These are phyloP conservation scores for Hipposideros larvatus DNA, from an alignment of 2,797 vertebrate species.

Conservation along the genomic window DNA sequence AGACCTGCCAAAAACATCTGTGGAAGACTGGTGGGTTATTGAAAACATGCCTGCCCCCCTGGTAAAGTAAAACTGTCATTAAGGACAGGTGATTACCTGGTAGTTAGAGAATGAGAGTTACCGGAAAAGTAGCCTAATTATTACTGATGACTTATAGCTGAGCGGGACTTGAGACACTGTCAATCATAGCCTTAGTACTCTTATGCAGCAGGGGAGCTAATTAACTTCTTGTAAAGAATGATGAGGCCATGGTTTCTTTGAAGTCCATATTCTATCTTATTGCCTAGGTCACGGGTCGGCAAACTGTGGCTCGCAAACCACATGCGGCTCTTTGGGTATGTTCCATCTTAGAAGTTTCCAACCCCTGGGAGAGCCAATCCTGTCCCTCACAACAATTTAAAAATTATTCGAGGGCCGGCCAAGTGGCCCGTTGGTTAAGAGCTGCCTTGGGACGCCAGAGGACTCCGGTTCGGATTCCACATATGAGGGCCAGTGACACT, in stretches of 20 bases:
- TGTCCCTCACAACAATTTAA: too few species aligned
- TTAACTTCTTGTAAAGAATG: conserved; percentile 64
- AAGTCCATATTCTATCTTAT: conserved; percentile 58
- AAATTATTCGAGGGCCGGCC: too few species aligned
- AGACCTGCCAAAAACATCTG: conserved; percentile 23
- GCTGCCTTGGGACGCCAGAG: too few species aligned
- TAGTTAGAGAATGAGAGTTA: conserved; percentile 38
- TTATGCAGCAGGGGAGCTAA: conserved; percentile 63
- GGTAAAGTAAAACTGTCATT: conserved; percentile 47
- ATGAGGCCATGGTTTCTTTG: conserved; percentile 46
- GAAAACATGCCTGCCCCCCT: background rate
- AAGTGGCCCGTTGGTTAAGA: too few species aligned
- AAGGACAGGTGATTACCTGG: conserved; percentile 37
- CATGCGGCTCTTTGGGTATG: too few species aligned
- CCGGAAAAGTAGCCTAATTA: conserved; percentile 66
- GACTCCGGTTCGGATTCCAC: too few species aligned
- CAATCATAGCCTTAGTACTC: conserved; percentile 44
- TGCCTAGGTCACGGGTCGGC: background rate
- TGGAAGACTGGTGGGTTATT: background rate
- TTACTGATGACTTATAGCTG: conserved; percentile 64
- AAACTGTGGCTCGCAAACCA: too few species aligned
- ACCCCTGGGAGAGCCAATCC: too few species aligned
- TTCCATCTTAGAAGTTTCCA: too few species aligned
- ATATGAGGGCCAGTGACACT: too few species aligned
- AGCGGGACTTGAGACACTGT: conserved; percentile 60